Evolutionary conservation across 2,113 vertebrate genomes (phyloP).

Genomic region (Nyctibius bracteatus): DNA sequence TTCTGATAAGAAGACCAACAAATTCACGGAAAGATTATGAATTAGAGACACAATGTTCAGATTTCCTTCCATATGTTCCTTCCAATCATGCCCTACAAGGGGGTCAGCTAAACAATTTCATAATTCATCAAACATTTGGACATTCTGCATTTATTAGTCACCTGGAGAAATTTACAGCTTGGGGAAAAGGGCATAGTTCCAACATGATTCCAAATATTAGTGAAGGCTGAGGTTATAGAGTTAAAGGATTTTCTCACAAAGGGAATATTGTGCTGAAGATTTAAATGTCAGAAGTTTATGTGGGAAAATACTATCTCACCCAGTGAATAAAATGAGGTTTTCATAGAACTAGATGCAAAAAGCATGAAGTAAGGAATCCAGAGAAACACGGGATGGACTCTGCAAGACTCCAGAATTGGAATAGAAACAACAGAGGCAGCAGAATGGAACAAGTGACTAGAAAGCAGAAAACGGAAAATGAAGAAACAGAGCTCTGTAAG

Average conservation of each 20-base stretch:
- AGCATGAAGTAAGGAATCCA: neutral
- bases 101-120: neutral
- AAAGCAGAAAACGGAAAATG: neutral
- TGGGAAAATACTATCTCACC: neutral
- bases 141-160: neutral
- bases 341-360: neutral
- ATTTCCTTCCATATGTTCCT: neutral
- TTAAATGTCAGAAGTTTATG: neutral
- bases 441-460: neutral
- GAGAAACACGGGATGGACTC: neutral
- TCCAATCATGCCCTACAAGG: neutral
- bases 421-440: neutral
- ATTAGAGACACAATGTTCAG: neutral
- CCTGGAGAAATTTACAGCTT: neutral
- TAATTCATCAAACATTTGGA: neutral
- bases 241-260: neutral
- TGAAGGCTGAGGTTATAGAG: neutral
- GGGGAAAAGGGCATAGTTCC: neutral
- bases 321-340: neutral
- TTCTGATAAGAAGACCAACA: neutral
- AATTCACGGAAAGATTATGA: neutral
- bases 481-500: neutral
- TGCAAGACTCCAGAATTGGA: neutral
- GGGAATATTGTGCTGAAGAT: neutral
- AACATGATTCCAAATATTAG: constrained; percentile 34